Base-by-base conservation (phyloP, 2,888 invertebrate species). In the Parasteatoda lunata region DNA sequence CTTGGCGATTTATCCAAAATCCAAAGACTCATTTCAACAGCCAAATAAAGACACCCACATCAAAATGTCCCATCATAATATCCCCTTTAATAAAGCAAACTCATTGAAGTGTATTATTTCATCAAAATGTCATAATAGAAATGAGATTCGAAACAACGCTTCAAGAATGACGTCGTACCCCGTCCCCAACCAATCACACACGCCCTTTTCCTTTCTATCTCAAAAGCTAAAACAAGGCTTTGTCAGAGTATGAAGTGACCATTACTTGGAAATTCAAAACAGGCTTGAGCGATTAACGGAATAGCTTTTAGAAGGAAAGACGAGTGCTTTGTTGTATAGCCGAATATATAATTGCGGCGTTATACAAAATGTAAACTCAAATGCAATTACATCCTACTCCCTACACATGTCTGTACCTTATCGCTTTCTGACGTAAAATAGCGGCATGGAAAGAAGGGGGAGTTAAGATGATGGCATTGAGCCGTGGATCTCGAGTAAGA, bases 351-450 rank as follows among this genome's bases (percentile, higher is more conserved):
- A 80, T 80, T 80, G 80, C 65, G 66, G 69, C 45, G 69, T 68
- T 68, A 81, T 75, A 69, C 75, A 75, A 75, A 81, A 81, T 75
- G 81, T 73, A 81, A 81, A 81, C 81, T 66, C 51, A 75, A 81
- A 81, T 69, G 75, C 69, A 81, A 81, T 75, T 81, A 81, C 75
- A 54, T 49, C 47, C 54, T 69, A 52, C 54, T 48, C n/a, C 65
- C 49, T 48, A 9, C 65, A 65, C 66, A 47, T 15, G 49, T n/a
- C 47, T 47, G 48, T 11, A 68, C 65, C 65, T 30, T 47, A 76
- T 9, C 64, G 64, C 65, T 45, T 73, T 73, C 4, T 59, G 54
- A 9, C 66, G 9, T 66, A 30, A 15, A 30, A 30, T 3, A 2
- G 49, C 30, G 30, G 30, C 30, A 30, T 30, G 30, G 73, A 30